Evolutionary conservation across 1,140 invertebrate species (phyloP).

Genomic region (Lucilia sericata): DNA sequence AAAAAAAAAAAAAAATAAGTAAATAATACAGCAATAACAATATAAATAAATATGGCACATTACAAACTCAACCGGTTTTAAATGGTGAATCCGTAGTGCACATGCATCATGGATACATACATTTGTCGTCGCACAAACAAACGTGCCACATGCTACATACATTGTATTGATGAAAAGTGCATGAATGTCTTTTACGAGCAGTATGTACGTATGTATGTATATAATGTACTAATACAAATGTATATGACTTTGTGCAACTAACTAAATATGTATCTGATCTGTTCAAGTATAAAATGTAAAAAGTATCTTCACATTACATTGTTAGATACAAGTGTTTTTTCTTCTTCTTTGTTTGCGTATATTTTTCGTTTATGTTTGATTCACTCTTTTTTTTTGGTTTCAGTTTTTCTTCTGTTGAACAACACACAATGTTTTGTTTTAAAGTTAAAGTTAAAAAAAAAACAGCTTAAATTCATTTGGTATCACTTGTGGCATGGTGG

Average conservation of each 20-base stretch:
- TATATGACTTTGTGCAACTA: no score
- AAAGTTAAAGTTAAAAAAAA: neutral
- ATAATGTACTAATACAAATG: no score
- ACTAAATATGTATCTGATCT: no score
- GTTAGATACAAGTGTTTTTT: conserved; percentile 1
- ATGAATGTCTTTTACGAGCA: neutral
- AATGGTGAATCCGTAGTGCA: neutral
- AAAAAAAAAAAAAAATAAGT: no score
- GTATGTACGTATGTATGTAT: no score
- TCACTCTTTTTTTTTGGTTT: neutral
- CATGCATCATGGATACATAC: neutral
- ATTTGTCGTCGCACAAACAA: neutral
- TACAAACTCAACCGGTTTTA: neutral
- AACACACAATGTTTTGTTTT: neutral
- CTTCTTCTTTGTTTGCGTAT: neutral
- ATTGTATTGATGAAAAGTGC: neutral
- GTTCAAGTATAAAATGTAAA: no score
- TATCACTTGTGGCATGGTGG: neutral
- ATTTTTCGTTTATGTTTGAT: neutral
- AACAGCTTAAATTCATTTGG: neutral
- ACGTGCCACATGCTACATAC: neutral
- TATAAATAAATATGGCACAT: neutral
- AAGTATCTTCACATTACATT: conserved; percentile 11
- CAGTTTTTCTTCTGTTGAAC: neutral
- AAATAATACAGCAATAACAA: neutral